These are phyloP conservation scores for Pyrocoelia pectoralis DNA, from an alignment of 2,888 invertebrate species.

Conservation along the genomic window DNA sequence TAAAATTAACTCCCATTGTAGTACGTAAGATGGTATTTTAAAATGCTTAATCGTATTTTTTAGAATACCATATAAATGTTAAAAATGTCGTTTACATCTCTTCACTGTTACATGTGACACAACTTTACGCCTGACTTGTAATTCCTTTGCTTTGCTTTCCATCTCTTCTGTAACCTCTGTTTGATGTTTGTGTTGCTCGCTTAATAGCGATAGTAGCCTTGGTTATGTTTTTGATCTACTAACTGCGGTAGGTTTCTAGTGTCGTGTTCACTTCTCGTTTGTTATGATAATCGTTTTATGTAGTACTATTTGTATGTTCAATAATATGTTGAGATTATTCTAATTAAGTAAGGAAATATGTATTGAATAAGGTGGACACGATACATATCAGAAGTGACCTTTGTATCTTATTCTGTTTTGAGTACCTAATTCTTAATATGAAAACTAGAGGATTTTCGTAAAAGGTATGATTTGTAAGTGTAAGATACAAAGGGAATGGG, in stretches of 20 bases:
- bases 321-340: slow-evolving; percentile 5
- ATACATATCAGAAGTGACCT: slow-evolving; percentile 33
- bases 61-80: not conserved
- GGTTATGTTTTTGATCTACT: slow-evolving; percentile 37
- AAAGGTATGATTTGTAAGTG: slow-evolving; percentile 8
- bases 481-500: slow-evolving; percentile 32
- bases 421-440: too few species aligned
- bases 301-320: slow-evolving; percentile 18
- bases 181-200: slow-evolving; percentile 52
- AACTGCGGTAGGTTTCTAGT: slow-evolving; percentile 44
- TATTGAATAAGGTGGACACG: slow-evolving; percentile 39
- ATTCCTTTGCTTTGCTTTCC: slow-evolving; percentile 53
- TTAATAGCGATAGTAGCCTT: slow-evolving; percentile 49
- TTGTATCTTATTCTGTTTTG: slow-evolving; percentile 38
- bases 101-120: slow-evolving; percentile 47
- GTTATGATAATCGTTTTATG: slow-evolving; percentile 28
- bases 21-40: not conserved
- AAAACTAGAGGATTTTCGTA: not conserved
- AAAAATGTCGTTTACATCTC: slow-evolving; percentile 4
- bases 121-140: slow-evolving; percentile 42
- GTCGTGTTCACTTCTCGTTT: slow-evolving; percentile 43
- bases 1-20: not conserved
- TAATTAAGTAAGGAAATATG: slow-evolving; percentile 10
- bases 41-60: not conserved
- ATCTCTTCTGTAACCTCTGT: slow-evolving; percentile 41